phyloP scores from a whole-genome alignment of 2,888 invertebrate species.

The Stenotaenia linearis region DNA sequence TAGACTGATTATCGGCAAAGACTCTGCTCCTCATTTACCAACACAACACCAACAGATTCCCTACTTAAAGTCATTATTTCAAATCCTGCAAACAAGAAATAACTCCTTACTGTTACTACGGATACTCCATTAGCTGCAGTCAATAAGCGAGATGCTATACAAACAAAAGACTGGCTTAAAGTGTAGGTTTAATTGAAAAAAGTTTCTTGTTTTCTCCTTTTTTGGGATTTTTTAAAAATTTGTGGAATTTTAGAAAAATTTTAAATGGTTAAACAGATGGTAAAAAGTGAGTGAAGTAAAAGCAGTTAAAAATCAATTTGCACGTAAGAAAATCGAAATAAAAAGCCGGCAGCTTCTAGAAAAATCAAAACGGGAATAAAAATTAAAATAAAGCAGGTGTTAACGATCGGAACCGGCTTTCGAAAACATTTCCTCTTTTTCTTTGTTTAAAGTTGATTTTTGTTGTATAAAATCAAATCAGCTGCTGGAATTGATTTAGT shows the following conservation, averaged over 20 bases:
- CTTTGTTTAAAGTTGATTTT: no score
- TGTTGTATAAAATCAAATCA: no score
- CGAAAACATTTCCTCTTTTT: background rate
- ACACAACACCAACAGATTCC: constrained; percentile 19
- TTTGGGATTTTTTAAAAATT: no score
- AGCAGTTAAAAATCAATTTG: background rate
- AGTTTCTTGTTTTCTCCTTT: no score
- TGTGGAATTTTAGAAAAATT: no score
- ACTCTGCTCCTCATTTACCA: constrained; percentile 24
- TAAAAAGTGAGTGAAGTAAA: background rate
- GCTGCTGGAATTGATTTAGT: no score
- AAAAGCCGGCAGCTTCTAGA: background rate
- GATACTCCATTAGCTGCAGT: background rate
- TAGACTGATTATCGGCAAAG: constrained; percentile 26
- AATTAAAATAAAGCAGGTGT: constrained; percentile 1
- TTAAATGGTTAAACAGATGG: background rate
- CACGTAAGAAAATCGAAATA: background rate
- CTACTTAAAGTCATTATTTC: constrained; percentile 26
- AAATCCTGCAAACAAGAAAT: constrained; percentile 17
- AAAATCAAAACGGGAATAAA: background rate
- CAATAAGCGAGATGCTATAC: background rate
- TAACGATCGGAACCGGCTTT: background rate
- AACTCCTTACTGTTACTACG: background rate
- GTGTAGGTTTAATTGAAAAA: no score
- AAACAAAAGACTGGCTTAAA: background rate